Conservation (phyloP, 2,797 vertebrate species). For the Chelon auratus region DNA sequence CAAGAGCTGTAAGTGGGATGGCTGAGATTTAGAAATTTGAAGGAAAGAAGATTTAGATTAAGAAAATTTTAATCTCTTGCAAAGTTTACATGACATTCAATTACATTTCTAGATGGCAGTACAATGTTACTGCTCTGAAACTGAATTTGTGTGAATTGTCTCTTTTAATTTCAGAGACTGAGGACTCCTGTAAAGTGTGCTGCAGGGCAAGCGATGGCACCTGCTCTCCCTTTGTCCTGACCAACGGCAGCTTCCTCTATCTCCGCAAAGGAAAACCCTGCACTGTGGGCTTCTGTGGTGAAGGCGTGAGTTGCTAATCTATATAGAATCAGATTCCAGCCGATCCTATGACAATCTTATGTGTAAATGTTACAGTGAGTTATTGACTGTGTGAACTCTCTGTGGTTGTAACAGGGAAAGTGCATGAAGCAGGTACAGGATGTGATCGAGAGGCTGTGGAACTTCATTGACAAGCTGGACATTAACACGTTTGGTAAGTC, state of each 20-base stretch:
- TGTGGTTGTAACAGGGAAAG: conserved; percentile 87
- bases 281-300: conserved; percentile 97
- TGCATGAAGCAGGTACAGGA: conserved; percentile 99
- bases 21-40: background rate
- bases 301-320: conserved; percentile 84
- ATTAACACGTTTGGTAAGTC: conserved; percentile 95
- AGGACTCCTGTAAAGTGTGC: conserved; percentile 97
- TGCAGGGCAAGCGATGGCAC: conserved; percentile 84
- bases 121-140: background rate
- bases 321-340: background rate
- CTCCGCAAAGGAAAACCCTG: conserved; percentile 98
- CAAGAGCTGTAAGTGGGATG: background rate
- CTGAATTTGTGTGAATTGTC: background rate
- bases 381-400: background rate
- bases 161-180: conserved; percentile 85
- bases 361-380: background rate
- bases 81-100: background rate
- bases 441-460: conserved; percentile 97
- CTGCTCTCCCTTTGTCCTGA: conserved; percentile 85
- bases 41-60: too few relatives aligned
- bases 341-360: background rate
- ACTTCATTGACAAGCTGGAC: conserved; percentile 97
- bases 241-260: conserved; percentile 81
- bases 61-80: background rate
- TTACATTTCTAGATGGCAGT: background rate